A percentile compares a stretch with the other conserved stretches of the same genome.
phyloP scores from a whole-genome alignment of 2,888 invertebrate species.

The Hemithea aestivaria region DNA sequence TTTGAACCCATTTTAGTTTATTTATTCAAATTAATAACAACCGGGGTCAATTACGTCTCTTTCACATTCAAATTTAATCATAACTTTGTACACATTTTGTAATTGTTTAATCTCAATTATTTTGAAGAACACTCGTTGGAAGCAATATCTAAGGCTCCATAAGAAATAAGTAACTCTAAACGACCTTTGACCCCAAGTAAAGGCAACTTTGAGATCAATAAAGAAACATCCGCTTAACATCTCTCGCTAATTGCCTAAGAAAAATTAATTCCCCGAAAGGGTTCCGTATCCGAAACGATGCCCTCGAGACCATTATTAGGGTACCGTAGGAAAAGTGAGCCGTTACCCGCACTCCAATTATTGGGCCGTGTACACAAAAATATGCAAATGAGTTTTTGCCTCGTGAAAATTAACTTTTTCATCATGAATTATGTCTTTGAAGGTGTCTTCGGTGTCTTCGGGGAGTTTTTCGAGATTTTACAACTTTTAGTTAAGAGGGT shows the following conservation, averaged over 20 bases:
- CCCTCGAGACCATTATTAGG: slow-evolving; percentile 60
- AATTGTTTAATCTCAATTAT: too few relatives aligned
- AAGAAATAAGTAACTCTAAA: slow-evolving; percentile 21
- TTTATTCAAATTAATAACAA: too few relatives aligned
- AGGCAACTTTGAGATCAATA: slow-evolving; percentile 52
- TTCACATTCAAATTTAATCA: too few relatives aligned
- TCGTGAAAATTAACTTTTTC: slow-evolving; percentile 77
- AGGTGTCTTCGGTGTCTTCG: slow-evolving; percentile 65
- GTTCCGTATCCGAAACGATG: slow-evolving; percentile 56
- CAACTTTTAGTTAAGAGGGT: slow-evolving; percentile 34
- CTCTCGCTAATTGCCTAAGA: slow-evolving; percentile 71
- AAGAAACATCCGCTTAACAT: slow-evolving; percentile 51
- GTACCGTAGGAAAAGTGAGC: slow-evolving; percentile 54
- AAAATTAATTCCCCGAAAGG: slow-evolving; percentile 75
- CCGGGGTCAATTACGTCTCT: too few relatives aligned
- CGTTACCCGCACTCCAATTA: slow-evolving; percentile 62
- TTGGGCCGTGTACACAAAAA: slow-evolving; percentile 68
- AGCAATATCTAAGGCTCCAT: slow-evolving; percentile 22
- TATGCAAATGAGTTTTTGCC: slow-evolving; percentile 70
- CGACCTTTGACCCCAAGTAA: slow-evolving; percentile 16
- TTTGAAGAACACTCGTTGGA: too few relatives aligned
- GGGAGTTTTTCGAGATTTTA: slow-evolving; percentile 76
- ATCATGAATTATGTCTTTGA: slow-evolving; percentile 76
- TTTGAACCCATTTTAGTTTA: too few relatives aligned
- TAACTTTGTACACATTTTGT: too few relatives aligned